phyloP scores from a whole-genome alignment of 2,888 invertebrate species.

The Parthenolecanium corni region DNA sequence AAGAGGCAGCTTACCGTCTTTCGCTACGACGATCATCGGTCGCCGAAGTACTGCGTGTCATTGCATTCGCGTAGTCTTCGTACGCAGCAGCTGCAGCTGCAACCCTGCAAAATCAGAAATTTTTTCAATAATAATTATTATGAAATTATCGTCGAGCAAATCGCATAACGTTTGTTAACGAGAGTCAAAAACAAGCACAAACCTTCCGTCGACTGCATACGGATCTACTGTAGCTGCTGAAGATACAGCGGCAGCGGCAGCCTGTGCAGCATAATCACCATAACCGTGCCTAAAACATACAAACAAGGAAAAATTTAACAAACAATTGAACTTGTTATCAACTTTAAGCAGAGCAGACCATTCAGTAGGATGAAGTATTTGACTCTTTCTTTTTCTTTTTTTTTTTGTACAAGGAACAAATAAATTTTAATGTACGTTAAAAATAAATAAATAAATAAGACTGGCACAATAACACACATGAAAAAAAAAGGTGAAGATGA shows the following conservation, averaged over 20 bases:
- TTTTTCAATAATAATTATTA: no score
- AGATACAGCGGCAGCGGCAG: not conserved
- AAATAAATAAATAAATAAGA: no score
- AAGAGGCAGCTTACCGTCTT: slow-evolving; percentile 10
- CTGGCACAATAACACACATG: no score
- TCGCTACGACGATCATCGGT: slow-evolving; percentile 7
- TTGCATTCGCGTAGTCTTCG: not conserved
- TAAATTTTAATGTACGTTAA: no score
- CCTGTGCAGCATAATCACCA: slow-evolving; percentile 11
- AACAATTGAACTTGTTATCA: not conserved
- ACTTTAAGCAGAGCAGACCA: no score
- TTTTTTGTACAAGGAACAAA: no score
- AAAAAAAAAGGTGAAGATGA: no score
- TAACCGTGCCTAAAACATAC: slow-evolving; percentile 3
- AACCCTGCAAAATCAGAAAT: no score
- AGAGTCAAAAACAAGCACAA: not conserved
- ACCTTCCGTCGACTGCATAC: slow-evolving; percentile 5
- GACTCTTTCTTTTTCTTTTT: no score
- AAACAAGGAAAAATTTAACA: not conserved
- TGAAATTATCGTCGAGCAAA: no score
- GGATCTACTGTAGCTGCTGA: not conserved
- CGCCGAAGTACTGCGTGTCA: not conserved
- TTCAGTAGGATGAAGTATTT: no score
- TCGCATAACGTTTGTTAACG: no score
- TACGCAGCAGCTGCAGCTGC: not conserved